Percentiles rank a stretch among this genome's conserved stretches.
phyloP scores from a whole-genome alignment of 2,113 vertebrate genomes.

The Myxocyprinus asiaticus region DNA sequence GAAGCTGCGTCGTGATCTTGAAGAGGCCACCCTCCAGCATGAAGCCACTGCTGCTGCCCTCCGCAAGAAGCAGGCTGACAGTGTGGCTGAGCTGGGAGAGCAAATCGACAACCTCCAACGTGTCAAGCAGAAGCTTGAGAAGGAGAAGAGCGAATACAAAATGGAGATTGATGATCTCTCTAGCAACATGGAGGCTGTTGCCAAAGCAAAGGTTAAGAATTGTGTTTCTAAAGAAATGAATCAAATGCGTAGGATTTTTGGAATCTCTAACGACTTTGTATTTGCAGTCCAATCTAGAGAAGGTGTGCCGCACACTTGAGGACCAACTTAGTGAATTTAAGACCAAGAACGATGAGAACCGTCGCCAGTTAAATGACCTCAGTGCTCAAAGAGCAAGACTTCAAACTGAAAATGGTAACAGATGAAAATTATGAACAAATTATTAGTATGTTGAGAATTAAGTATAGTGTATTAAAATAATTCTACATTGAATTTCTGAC shows the following conservation, averaged over 20 bases:
- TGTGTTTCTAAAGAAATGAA: not conserved
- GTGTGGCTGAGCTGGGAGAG: slow-evolving; percentile 50
- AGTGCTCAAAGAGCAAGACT: slow-evolving; percentile 54
- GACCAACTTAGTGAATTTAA: slow-evolving; percentile 78
- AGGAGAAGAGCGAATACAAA: slow-evolving; percentile 46
- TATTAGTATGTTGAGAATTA: not conserved
- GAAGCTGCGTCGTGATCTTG: slow-evolving; percentile 86
- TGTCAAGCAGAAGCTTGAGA: slow-evolving; percentile 50
- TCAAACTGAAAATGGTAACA: slow-evolving; percentile 56
- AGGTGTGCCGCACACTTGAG: slow-evolving; percentile 65
- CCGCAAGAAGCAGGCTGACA: slow-evolving; percentile 50
- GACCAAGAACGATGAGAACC: slow-evolving; percentile 74
- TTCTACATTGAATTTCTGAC: not conserved
- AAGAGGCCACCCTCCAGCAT: slow-evolving; percentile 89
- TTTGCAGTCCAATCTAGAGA: slow-evolving; percentile 75
- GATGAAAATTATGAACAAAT: not conserved
- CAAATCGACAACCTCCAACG: slow-evolving; percentile 54
- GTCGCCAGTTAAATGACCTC: slow-evolving; percentile 53
- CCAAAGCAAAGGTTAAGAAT: slow-evolving; percentile 48
- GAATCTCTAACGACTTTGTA: not conserved
- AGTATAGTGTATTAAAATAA: not conserved
- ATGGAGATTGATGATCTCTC: slow-evolving; percentile 55
- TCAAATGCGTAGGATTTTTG: not conserved
- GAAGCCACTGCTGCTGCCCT: slow-evolving; percentile 78
- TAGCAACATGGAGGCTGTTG: slow-evolving; percentile 55